These are phyloP conservation scores for Parasteatoda tepidariorum DNA, from an alignment of 1,140 invertebrate species.

Conservation along the genomic window DNA sequence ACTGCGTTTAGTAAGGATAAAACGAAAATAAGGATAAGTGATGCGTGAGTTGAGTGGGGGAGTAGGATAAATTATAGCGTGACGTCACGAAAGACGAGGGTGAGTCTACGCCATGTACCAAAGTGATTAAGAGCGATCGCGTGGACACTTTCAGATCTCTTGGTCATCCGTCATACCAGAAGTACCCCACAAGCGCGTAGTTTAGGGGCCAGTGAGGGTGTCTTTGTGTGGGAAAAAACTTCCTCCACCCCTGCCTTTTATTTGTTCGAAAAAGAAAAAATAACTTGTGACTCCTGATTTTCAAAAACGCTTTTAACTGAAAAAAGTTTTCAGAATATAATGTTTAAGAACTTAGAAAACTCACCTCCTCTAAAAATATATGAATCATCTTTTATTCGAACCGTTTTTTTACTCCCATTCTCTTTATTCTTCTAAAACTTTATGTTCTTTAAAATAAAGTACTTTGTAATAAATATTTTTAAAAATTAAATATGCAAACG, in stretches of 20 bases:
- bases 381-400: no score
- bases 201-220: background rate
- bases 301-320: no score
- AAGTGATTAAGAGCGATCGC: conserved; percentile 35
- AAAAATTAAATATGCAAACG: no score
- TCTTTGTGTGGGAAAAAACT: background rate
- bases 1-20: background rate
- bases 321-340: no score
- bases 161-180: conserved; percentile 36
- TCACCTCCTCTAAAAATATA: no score
- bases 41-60: background rate
- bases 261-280: background rate
- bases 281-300: no score
- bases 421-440: no score
- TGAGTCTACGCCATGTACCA: background rate
- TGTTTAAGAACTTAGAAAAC: no score
- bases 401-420: no score
- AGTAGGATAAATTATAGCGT: conserved; percentile 23
- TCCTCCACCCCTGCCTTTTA: background rate
- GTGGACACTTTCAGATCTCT: conserved; percentile 3
- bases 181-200: conserved; percentile 1
- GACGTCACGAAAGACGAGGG: conserved; percentile 29
- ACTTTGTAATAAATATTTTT: no score
- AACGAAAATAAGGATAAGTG: background rate
- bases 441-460: no score